These are phyloP conservation scores for Catharus minimus DNA, from an alignment of 2,113 vertebrate species.

Conservation along the genomic window DNA sequence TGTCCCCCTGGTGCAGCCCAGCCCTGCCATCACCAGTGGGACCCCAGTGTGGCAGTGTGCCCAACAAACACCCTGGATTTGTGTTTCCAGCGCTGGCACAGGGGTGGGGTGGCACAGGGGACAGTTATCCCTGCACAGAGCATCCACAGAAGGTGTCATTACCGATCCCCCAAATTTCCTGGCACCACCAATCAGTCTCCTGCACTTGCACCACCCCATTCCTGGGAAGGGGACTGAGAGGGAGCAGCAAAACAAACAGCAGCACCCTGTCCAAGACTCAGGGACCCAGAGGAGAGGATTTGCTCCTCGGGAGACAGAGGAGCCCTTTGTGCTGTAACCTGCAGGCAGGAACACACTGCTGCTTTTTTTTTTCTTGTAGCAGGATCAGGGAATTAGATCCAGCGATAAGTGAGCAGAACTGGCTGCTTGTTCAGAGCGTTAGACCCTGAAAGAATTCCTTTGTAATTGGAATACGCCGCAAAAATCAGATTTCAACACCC, in stretches of 20 bases:
- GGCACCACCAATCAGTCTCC: neutral
- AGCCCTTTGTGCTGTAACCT: slow-evolving; percentile 42
- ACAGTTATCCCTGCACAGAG: neutral
- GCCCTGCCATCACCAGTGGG: fast-evolving
- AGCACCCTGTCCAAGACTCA: neutral
- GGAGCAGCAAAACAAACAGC: neutral
- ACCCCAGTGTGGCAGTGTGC: fast-evolving
- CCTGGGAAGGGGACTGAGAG: neutral
- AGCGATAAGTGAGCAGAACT: slow-evolving; percentile 4
- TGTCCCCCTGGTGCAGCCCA: neutral
- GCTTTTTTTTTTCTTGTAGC: neutral
- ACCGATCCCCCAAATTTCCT: neutral
- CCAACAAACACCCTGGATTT: fast-evolving
- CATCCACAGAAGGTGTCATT: neutral
- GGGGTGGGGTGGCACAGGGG: neutral
- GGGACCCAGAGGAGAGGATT: neutral
- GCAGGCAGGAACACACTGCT: neutral
- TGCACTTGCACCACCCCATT: fast-evolving
- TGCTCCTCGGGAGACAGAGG: neutral
- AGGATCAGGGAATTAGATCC: slow-evolving; percentile 53
- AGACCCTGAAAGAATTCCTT: slow-evolving; percentile 60
- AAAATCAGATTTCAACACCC: slow-evolving; percentile 40
- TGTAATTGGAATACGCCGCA: slow-evolving; percentile 1
- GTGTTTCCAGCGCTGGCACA: fast-evolving
- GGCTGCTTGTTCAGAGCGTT: slow-evolving; percentile 2